Percentiles rank a stretch among this genome's conserved stretches.
Evolutionary conservation across 1,140 invertebrate genomes (phyloP).

Genomic region (Drepana arcuata): DNA sequence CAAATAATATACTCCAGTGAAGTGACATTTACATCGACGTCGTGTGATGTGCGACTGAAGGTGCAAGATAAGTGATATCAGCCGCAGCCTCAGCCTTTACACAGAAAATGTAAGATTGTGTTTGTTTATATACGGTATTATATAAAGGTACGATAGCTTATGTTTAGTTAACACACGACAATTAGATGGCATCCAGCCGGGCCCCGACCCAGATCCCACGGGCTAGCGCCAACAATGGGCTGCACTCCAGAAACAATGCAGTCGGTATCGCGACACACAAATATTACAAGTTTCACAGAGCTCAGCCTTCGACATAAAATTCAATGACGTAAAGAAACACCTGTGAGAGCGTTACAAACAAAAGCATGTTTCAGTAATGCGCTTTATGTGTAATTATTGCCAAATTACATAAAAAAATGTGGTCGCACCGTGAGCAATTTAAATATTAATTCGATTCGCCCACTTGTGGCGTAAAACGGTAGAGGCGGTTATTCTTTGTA

Average conservation of each 20-base stretch:
- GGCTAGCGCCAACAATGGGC: slow-evolving; percentile 10
- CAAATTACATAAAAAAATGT: too few species aligned
- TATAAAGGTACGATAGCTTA: neutral
- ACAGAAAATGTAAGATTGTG: slow-evolving; percentile 59
- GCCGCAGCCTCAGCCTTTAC: slow-evolving; percentile 62
- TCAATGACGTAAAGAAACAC: slow-evolving; percentile 61
- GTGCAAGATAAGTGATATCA: slow-evolving; percentile 33
- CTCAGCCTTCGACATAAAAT: slow-evolving; percentile 46
- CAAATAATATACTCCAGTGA: slow-evolving; percentile 34
- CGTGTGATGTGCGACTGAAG: slow-evolving; percentile 58
- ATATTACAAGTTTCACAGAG: slow-evolving; percentile 47
- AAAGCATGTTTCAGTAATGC: slow-evolving; percentile 30
- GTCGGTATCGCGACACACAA: slow-evolving; percentile 45
- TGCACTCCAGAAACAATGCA: slow-evolving; percentile 43
- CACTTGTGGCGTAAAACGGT: too few species aligned
- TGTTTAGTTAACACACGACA: slow-evolving; percentile 10
- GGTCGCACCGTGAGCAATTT: too few species aligned
- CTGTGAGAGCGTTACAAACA: slow-evolving; percentile 64
- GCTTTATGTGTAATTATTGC: too few species aligned
- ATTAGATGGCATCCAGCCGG: slow-evolving; percentile 27
- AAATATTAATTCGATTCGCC: too few species aligned
- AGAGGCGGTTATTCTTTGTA: too few species aligned
- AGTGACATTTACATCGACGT: slow-evolving; percentile 36
- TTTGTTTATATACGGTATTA: slow-evolving; percentile 21
- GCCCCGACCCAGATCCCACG: slow-evolving; percentile 60